These are phyloP conservation scores for Anguilla marmorata DNA, from an alignment of 2,797 vertebrate genomes.

Conservation along the genomic window DNA sequence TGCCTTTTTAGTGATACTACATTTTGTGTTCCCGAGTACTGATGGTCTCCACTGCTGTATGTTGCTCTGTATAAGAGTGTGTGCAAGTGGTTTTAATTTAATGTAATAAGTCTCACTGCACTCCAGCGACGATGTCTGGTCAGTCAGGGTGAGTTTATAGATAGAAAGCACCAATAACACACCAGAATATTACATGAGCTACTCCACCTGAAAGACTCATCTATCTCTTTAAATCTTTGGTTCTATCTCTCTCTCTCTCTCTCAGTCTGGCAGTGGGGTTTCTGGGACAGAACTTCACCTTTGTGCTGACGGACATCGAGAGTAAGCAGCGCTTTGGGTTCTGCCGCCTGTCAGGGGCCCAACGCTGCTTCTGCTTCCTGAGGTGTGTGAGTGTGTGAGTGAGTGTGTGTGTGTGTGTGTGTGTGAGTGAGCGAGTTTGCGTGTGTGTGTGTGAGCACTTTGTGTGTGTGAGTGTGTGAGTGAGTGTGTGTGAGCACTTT, in stretches of 20 bases:
- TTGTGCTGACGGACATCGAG: conserved; percentile 85
- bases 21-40: too few species aligned
- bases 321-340: conserved; percentile 85
- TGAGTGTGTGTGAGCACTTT: not conserved
- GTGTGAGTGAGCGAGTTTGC: not conserved
- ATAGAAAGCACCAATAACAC: too few species aligned
- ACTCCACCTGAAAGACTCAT: not conserved
- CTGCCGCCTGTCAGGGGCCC: conserved; percentile 82
- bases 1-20: too few species aligned
- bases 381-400: conserved; percentile 73
- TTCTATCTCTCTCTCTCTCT: not conserved
- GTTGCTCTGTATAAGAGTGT: too few species aligned
- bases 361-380: conserved; percentile 86
- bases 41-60: too few species aligned
- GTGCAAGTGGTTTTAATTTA: too few species aligned
- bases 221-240: not conserved
- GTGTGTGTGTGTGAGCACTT: not conserved
- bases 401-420: not conserved
- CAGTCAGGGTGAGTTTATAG: too few species aligned
- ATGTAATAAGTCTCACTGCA: too few species aligned
- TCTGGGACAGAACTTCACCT: conserved; percentile 83
- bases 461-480: not conserved
- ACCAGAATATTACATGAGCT: too few species aligned
- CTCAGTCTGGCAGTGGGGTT: conserved; percentile 76
- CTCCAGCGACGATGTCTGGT: too few species aligned